Conservation (phyloP, 1,140 invertebrate species). For the Drosophila bifasciata region DNA sequence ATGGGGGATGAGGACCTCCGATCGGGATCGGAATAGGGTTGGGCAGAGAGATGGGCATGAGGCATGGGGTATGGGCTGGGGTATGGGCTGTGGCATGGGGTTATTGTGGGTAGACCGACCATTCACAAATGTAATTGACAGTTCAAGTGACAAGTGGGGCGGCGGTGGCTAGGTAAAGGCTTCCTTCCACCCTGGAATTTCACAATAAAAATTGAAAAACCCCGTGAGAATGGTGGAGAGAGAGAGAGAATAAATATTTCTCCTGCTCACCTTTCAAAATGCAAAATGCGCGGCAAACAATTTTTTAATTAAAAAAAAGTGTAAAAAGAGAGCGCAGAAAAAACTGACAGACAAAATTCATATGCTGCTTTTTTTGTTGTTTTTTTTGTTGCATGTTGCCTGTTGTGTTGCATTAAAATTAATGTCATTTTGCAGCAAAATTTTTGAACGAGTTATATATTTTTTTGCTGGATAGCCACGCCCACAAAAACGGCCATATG, state of each 20-base stretch:
- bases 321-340: neutral
- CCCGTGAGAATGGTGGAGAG: neutral
- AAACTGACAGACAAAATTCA: conserved; percentile 4
- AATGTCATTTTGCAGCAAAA: conserved; percentile 42
- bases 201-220: conserved; percentile 38
- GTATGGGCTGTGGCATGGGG: conserved; percentile 9
- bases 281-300: conserved; percentile 33
- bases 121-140: conserved; percentile 73
- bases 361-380: conserved; percentile 4
- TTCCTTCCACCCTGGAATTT: conserved; percentile 14
- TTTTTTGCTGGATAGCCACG: neutral
- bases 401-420: conserved; percentile 50
- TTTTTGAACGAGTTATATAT: conserved; percentile 35
- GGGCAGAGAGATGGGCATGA: conserved; percentile 9
- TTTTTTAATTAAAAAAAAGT: conserved; percentile 60
- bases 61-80: no score
- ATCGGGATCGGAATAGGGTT: neutral
- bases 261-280: conserved; percentile 33
- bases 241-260: neutral
- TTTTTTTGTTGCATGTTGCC: conserved; percentile 6
- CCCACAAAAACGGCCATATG: conserved; percentile 18
- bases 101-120: conserved; percentile 8
- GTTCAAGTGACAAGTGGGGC: conserved; percentile 68
- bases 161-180: conserved; percentile 34
- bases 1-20: conserved; percentile 31